These are phyloP conservation scores for Epinotia nisella DNA, from an alignment of 2,888 invertebrate species.

Conservation along the genomic window DNA sequence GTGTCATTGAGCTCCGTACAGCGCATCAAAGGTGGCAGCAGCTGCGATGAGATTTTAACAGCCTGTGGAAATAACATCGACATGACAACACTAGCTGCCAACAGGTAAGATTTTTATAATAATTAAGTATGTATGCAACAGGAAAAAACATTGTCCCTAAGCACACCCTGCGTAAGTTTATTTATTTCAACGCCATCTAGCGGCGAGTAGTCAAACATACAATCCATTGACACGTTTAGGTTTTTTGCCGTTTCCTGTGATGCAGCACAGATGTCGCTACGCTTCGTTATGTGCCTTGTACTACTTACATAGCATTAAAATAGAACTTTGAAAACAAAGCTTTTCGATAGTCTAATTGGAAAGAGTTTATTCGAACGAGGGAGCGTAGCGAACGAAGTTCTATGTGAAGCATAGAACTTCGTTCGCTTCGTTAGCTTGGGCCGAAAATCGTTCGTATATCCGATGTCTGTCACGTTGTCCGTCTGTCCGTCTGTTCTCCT, in stretches of 20 bases:
- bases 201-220: constrained; percentile 43
- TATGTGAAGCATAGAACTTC: too few relatives aligned
- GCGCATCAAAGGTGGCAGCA: constrained; percentile 85
- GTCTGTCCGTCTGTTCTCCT: too few relatives aligned
- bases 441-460: too few relatives aligned
- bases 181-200: constrained; percentile 53
- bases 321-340: too few relatives aligned
- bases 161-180: background rate
- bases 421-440: too few relatives aligned
- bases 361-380: too few relatives aligned
- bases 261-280: constrained; percentile 39
- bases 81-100: constrained; percentile 80
- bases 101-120: constrained; percentile 65
- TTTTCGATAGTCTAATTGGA: too few relatives aligned
- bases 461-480: too few relatives aligned
- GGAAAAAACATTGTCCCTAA: background rate
- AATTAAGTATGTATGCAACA: background rate
- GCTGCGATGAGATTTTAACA: constrained; percentile 79
- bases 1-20: constrained; percentile 75
- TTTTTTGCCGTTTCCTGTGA: background rate
- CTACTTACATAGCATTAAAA: too few relatives aligned
- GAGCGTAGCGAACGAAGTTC: too few relatives aligned
- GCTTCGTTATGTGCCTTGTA: too few relatives aligned
- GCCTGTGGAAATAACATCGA: constrained; percentile 75
- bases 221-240: background rate